Evolutionary conservation across 2,797 vertebrate genomes (phyloP).

Genomic region (Alectoris magna): DNA sequence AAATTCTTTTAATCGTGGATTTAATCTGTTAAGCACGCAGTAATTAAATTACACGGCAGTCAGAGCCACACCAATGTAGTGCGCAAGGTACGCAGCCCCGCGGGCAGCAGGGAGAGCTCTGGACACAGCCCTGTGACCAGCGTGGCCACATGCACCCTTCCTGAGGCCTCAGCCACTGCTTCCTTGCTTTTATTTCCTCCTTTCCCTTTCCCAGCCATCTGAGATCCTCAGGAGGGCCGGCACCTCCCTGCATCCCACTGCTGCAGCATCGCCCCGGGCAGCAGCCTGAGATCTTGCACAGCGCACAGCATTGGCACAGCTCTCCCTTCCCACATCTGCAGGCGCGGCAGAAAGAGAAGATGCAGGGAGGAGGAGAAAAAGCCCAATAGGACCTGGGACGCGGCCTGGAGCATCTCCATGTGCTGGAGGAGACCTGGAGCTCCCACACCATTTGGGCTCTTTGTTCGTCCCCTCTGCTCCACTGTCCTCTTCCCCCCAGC

Average conservation of each 20-base stretch:
- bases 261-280: accelerated
- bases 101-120: background rate
- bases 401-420: background rate
- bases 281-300: background rate
- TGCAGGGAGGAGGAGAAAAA: background rate
- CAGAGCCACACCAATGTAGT: background rate
- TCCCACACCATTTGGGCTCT: background rate
- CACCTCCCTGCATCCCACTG: background rate
- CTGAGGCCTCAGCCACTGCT: background rate
- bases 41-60: constrained; percentile 73
- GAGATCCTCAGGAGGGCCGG: background rate
- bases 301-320: background rate
- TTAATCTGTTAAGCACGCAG: constrained; percentile 66
- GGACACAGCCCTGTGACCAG: accelerated
- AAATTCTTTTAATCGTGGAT: constrained; percentile 73
- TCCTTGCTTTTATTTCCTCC: accelerated
- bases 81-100: background rate
- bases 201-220: background rate
- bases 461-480: background rate
- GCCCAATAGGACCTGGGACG: background rate
- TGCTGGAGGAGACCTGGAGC: background rate
- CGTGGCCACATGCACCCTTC: accelerated
- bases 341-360: background rate
- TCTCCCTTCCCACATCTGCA: background rate
- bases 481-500: background rate